Base-by-base conservation (phyloP, 2,797 vertebrate species). In the Anomalospiza imberbis region DNA sequence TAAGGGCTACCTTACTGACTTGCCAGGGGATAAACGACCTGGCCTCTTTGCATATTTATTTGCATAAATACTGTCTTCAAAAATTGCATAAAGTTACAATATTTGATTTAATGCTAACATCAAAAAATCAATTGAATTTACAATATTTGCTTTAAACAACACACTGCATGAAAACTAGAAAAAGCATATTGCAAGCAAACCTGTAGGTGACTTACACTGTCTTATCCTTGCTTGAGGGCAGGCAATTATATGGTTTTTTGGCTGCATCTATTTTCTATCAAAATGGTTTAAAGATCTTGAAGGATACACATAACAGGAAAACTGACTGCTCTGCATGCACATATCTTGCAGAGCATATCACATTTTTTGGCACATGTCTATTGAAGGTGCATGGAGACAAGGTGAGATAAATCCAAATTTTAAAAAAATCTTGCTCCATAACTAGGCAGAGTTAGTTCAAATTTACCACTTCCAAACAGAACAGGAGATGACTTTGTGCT, bases 41-140 rank as follows among this genome's bases (percentile, higher is more conserved):
- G 58, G 7, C 10, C 36, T 93, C 51, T 92, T 94, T 95, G 73
- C 91, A 91, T 93, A 61, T 53, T 74, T 62, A 94, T 96, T 96
- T 97, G 91, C 91, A 96, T 96, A 92, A 93, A 91, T 71, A 38
- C 34, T 70, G 73, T 51, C 63, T 89, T 75, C 20, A 22, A 77
- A 77, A 81, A 83, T 74, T 32, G 31, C 72, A 61, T 16, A 34
- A 44, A 75, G 63, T 74, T 86, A 65, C 65, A 83, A 5, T 71
- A 80, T 92, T 92, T 91, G 54, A 50, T 84, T 88, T 79, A 91
- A 87, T 79, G 31, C 36, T 68, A 78, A 24, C 38, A 91, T 65
- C 11, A 38, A 62, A 67, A 73, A 70, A 72, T 55, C 29, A 31
- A 48, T 12, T 8, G 26, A 20, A 51, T 77, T 80, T 76, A 62